Percentiles rank a stretch among this genome's conserved stretches.
Conservation (phyloP, 2,113 vertebrate species). For the Larimichthys crocea region DNA sequence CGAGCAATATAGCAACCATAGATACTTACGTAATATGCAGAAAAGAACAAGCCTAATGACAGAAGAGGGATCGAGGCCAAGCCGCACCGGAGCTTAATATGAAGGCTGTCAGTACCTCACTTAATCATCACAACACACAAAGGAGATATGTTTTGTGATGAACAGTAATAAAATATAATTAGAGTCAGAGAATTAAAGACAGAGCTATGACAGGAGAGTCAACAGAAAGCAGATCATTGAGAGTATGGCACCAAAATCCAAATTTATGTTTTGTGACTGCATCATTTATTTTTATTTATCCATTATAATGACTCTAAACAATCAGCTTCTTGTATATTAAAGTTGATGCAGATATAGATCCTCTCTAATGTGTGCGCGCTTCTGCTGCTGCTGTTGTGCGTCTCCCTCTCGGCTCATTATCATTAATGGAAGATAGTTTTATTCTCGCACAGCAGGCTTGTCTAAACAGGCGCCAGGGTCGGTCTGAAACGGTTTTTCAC, state of each 20-base stretch:
- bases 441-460: slow-evolving; percentile 78
- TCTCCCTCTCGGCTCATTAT: slow-evolving; percentile 63
- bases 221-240: not conserved
- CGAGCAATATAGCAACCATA: slow-evolving; percentile 65
- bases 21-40: slow-evolving; percentile 67
- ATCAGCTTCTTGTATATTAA: not conserved
- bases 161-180: slow-evolving; percentile 20
- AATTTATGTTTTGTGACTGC: not conserved
- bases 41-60: slow-evolving; percentile 50
- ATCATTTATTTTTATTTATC: not conserved
- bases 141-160: slow-evolving; percentile 11
- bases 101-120: slow-evolving; percentile 19
- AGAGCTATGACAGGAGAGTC: no score
- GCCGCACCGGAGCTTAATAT: slow-evolving; percentile 23
- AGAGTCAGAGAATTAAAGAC: not conserved
- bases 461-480: slow-evolving; percentile 84
- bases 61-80: slow-evolving; percentile 35
- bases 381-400: slow-evolving; percentile 31
- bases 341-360: not conserved
- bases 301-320: not conserved
- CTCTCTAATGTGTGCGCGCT: no score
- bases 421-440: slow-evolving; percentile 64
- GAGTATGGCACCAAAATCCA: not conserved
- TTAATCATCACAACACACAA: slow-evolving; percentile 8
- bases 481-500: slow-evolving; percentile 53